Evolutionary conservation across 2,113 vertebrate genomes (phyloP).

Genomic region (Daphoenositta chrysoptera): DNA sequence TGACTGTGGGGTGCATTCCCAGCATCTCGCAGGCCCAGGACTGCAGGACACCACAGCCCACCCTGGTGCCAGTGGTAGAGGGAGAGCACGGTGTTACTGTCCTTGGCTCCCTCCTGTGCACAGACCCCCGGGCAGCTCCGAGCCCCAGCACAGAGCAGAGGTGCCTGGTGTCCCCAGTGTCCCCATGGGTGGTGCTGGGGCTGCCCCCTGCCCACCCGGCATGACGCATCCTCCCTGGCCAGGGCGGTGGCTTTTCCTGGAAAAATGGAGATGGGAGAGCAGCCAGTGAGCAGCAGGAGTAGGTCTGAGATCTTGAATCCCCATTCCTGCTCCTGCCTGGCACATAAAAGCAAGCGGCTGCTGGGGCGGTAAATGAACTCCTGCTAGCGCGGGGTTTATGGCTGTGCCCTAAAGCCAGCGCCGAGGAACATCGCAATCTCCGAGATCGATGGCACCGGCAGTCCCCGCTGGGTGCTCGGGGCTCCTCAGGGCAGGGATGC

Average conservation of each 20-base stretch:
- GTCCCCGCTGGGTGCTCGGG: neutral
- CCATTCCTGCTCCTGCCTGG: neutral
- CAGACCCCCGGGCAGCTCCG: fast-evolving
- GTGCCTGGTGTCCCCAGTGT: fast-evolving
- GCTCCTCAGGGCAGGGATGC: neutral
- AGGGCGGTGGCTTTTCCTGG: fast-evolving
- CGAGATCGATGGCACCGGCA: neutral
- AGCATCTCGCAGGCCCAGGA: fast-evolving
- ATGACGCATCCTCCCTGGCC: fast-evolving
- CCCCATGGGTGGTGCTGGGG: fast-evolving
- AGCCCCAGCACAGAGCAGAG: fast-evolving
- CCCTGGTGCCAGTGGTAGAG: neutral
- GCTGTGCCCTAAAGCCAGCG: neutral
- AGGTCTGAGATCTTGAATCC: neutral
- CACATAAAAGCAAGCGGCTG: neutral
- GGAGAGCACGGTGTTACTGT: fast-evolving
- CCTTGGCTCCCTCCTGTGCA: neutral
- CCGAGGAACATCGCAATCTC: fast-evolving
- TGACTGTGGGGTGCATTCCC: neutral
- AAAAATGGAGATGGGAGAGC: fast-evolving
- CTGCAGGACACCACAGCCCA: neutral
- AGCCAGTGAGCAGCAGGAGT: neutral
- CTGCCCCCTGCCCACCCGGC: neutral
- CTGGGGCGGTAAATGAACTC: neutral
- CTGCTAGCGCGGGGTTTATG: neutral